Percentiles rank a stretch among this genome's conserved stretches.
Conservation (phyloP, 1,140 invertebrate species). For the Cotesia chilonis region DNA sequence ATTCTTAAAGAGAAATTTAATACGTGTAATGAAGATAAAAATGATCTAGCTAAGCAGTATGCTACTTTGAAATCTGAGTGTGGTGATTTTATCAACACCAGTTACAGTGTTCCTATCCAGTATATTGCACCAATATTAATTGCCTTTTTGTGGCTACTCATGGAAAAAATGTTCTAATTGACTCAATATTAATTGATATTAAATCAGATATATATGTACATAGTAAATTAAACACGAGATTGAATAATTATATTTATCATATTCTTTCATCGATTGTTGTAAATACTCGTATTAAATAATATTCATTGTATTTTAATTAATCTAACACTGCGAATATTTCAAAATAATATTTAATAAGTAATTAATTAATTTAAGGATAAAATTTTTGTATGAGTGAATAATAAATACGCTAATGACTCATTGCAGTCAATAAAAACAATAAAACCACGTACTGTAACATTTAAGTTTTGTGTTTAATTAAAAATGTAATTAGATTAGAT, state of each 20-base stretch:
- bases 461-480: too few relatives aligned
- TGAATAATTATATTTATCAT: not conserved
- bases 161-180: conserved; percentile 62
- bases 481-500: too few relatives aligned
- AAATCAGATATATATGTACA: conserved; percentile 6
- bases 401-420: too few relatives aligned
- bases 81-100: conserved; percentile 56
- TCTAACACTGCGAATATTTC: too few relatives aligned
- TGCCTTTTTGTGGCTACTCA: conserved; percentile 58
- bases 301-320: too few relatives aligned
- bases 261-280: too few relatives aligned
- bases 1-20: conserved; percentile 67
- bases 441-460: too few relatives aligned
- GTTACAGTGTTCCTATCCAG: conserved; percentile 61
- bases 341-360: too few relatives aligned
- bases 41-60: conserved; percentile 60
- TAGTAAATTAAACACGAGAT: conserved; percentile 14
- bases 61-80: conserved; percentile 56
- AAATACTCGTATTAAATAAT: too few relatives aligned
- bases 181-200: conserved; percentile 3
- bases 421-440: too few relatives aligned
- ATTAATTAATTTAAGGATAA: too few relatives aligned
- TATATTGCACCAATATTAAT: conserved; percentile 58
- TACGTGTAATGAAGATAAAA: conserved; percentile 61
- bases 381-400: too few relatives aligned